phyloP scores from a whole-genome alignment of 2,797 vertebrate species.

The Carcharodon carcharias region DNA sequence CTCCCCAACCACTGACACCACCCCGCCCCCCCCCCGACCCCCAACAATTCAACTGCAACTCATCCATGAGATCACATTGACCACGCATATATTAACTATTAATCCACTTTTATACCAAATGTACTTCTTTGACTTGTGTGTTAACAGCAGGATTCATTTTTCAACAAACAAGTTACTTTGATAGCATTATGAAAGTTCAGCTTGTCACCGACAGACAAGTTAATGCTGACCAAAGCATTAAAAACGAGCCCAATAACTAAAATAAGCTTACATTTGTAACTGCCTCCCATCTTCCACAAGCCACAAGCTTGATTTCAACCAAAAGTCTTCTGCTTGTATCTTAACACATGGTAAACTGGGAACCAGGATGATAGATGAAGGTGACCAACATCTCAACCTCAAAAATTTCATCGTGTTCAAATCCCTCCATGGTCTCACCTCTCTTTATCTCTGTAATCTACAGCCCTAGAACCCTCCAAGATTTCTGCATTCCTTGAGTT shows the following conservation, averaged over 20 bases:
- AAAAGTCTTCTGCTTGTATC: neutral
- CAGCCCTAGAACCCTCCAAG: neutral
- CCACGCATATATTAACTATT: no score
- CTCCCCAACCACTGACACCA: no score
- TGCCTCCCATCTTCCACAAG: neutral
- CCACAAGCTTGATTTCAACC: neutral
- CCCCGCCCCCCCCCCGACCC: no score
- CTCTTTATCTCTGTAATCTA: neutral
- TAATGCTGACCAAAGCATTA: neutral
- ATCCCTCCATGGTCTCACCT: no score
- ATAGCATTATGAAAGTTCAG: neutral
- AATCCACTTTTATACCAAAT: neutral
- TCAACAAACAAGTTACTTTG: neutral
- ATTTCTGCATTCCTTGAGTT: neutral
- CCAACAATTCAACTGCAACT: no score
- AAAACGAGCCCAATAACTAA: neutral
- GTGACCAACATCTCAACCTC: neutral
- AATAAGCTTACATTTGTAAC: neutral
- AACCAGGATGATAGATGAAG: no score
- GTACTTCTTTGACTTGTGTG: no score
- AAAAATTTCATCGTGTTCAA: neutral
- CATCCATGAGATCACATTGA: no score
- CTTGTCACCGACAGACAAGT: no score
- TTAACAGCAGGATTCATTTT: neutral
- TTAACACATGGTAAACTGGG: neutral